Conservation (phyloP, 2,113 vertebrate species). For the Solea senegalensis region DNA sequence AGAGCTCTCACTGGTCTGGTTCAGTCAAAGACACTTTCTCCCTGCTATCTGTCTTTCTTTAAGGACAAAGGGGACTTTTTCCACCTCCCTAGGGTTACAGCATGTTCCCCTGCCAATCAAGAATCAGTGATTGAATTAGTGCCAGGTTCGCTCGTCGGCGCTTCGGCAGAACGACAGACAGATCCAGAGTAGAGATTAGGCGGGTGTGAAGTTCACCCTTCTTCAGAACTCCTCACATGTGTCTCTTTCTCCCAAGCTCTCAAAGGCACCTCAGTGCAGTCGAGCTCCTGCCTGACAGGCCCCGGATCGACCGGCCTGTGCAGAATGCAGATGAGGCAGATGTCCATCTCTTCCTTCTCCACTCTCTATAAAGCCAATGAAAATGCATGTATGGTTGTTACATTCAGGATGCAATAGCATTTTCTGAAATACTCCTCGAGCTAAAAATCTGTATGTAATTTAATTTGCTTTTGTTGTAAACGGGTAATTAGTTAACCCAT, state of each 20-base stretch:
- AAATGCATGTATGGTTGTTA: slow-evolving; percentile 5
- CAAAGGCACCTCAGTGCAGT: slow-evolving; percentile 72
- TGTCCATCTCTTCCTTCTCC: slow-evolving; percentile 52
- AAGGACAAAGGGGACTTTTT: slow-evolving; percentile 66
- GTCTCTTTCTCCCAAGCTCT: slow-evolving; percentile 62
- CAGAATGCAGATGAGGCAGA: slow-evolving; percentile 73
- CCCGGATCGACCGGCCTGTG: slow-evolving; percentile 54
- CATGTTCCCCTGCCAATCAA: slow-evolving; percentile 71
- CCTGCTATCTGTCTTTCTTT: slow-evolving; percentile 44
- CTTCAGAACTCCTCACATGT: slow-evolving; percentile 67
- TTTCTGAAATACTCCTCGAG: slow-evolving; percentile 42
- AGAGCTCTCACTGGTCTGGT: slow-evolving; percentile 31
- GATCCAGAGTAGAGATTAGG: slow-evolving; percentile 74
- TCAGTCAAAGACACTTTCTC: slow-evolving; percentile 36
- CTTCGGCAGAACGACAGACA: slow-evolving; percentile 67
- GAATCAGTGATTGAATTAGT: slow-evolving; percentile 75
- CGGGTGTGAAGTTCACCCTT: slow-evolving; percentile 76
- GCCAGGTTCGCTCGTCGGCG: slow-evolving; percentile 62
- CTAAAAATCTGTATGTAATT: slow-evolving; percentile 39
- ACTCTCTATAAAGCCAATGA: slow-evolving; percentile 45
- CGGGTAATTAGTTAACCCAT: background rate
- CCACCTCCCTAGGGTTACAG: slow-evolving; percentile 45
- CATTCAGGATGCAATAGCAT: slow-evolving; percentile 45
- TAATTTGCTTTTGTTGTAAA: slow-evolving; percentile 16
- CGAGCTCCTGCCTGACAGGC: slow-evolving; percentile 69